Percentiles rank a stretch among this genome's conserved stretches.
phyloP scores from a whole-genome alignment of 2,888 invertebrate genomes.

The Dryococelus australis region DNA sequence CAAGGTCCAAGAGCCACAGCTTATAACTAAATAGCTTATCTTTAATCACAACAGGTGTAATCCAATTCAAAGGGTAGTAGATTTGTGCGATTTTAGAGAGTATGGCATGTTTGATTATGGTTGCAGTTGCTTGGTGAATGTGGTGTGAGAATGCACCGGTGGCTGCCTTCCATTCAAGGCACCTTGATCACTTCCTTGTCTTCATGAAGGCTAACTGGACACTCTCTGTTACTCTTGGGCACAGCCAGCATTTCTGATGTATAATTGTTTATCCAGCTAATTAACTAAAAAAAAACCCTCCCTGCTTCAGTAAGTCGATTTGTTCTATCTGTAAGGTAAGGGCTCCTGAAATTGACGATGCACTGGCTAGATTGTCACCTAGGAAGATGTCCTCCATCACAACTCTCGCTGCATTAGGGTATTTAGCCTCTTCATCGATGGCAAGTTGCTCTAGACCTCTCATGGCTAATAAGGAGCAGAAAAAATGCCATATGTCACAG shows the following conservation, averaged over 20 bases:
- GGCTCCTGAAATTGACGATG: background rate
- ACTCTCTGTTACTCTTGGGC: background rate
- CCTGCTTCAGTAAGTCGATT: background rate
- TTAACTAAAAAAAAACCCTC: background rate
- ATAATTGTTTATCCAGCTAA: background rate
- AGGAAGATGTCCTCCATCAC: background rate
- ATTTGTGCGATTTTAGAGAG: background rate
- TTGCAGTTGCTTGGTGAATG: background rate
- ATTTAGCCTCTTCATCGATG: background rate
- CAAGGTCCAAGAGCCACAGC: background rate
- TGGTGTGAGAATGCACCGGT: background rate
- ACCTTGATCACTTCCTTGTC: background rate
- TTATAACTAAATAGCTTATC: background rate
- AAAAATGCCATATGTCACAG: background rate
- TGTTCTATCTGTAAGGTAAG: background rate
- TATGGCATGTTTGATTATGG: background rate
- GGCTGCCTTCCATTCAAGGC: background rate
- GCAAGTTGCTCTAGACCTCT: background rate
- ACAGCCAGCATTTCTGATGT: too few species aligned
- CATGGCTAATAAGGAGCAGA: background rate
- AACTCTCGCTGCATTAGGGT: background rate
- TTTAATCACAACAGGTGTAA: background rate
- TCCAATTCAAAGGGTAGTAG: background rate
- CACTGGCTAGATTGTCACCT: background rate
- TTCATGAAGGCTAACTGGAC: too few species aligned